phyloP scores from a whole-genome alignment of 2,797 vertebrate genomes.

The Poecile montanus region DNA sequence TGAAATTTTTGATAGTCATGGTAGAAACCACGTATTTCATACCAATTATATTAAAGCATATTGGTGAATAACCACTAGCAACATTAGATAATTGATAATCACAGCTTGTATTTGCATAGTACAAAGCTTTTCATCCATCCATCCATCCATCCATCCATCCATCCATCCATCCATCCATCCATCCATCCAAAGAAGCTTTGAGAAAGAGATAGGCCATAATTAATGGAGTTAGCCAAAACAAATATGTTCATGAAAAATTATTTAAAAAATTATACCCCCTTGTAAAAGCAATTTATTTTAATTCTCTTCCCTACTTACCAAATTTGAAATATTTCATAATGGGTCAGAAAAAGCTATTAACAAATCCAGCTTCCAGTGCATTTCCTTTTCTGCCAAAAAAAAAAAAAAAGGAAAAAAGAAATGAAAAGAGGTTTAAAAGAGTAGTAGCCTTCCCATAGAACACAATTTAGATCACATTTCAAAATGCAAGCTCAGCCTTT shows the following conservation, averaged over 20 bases:
- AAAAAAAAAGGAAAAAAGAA: too few relatives aligned
- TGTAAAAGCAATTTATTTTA: background rate
- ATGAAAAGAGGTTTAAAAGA: background rate
- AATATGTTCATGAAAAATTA: background rate
- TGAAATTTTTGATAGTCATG: background rate
- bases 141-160: background rate
- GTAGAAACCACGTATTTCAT: background rate
- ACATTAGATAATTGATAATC: background rate
- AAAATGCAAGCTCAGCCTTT: background rate
- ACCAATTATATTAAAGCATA: background rate
- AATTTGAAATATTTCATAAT: background rate
- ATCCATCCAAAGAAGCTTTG: background rate
- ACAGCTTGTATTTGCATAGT: background rate
- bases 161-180: too few relatives aligned
- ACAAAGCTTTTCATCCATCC: background rate
- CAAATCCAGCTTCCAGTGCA: background rate
- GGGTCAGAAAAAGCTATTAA: background rate
- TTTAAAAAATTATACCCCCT: background rate
- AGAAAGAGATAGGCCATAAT: background rate
- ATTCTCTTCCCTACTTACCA: background rate
- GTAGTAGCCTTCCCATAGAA: background rate
- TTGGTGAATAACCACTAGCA: background rate
- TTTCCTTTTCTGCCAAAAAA: background rate
- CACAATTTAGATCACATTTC: background rate
- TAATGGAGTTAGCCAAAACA: background rate